A percentile compares a stretch with the other conserved stretches of the same genome.
These are phyloP conservation scores for Amazona vittata DNA, from an alignment of 2,113 vertebrate species.

Conservation along the genomic window DNA sequence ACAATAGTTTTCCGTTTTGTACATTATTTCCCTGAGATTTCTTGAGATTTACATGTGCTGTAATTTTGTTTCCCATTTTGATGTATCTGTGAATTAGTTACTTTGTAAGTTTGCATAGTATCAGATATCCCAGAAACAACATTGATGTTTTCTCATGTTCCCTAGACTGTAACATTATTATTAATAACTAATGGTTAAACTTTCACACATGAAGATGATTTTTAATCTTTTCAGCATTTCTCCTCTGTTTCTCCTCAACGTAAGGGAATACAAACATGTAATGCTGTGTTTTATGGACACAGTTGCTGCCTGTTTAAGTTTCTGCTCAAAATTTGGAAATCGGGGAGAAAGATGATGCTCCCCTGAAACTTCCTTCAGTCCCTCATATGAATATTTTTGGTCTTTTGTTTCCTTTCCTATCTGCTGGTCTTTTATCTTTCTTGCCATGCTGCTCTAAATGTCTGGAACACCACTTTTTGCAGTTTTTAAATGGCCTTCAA, in stretches of 20 bases:
- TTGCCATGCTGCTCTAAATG: neutral
- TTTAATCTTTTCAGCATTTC: neutral
- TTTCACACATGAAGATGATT: neutral
- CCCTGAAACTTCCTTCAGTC: neutral
- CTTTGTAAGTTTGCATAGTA: neutral
- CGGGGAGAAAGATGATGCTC: neutral
- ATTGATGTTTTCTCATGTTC: neutral
- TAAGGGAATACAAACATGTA: neutral
- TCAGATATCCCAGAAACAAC: neutral
- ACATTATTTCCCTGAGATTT: neutral
- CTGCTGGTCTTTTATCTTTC: neutral
- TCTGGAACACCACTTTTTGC: neutral
- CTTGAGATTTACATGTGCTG: neutral
- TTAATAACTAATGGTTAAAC: neutral
- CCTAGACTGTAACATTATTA: neutral
- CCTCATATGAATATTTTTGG: neutral
- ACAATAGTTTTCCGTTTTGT: neutral
- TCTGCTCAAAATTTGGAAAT: neutral
- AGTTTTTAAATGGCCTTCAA: neutral
- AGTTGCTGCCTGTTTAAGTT: neutral
- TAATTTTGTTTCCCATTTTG: neutral
- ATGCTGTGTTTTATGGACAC: neutral
- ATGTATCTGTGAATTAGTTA: neutral
- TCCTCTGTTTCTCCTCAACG: neutral
- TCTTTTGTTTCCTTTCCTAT: neutral